A percentile compares a stretch with the other conserved stretches of the same genome.
phyloP scores from a whole-genome alignment of 2,113 vertebrate species.

The Myiozetetes cayanensis region DNA sequence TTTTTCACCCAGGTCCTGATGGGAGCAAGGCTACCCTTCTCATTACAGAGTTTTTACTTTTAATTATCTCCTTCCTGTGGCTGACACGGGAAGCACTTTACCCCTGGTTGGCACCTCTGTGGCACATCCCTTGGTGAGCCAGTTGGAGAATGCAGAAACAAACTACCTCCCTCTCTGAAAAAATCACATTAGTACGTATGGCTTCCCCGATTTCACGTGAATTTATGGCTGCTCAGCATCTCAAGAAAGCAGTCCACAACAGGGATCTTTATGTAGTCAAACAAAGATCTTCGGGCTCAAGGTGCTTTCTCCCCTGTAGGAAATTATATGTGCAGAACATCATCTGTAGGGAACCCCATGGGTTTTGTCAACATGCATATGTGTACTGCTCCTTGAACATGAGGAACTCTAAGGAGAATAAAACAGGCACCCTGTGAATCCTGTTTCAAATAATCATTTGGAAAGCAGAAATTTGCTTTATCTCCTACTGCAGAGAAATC shows the following conservation, averaged over 20 bases:
- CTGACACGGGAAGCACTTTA: background rate
- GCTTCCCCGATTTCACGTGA: background rate
- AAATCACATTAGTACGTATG: fast-evolving
- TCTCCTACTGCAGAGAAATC: background rate
- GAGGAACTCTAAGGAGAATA: background rate
- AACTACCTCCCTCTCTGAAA: background rate
- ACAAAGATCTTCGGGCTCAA: background rate
- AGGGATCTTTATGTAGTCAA: background rate
- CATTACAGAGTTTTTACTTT: background rate
- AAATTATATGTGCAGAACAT: background rate
- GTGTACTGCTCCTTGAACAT: background rate
- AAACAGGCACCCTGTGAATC: background rate
- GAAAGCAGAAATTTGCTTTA: background rate
- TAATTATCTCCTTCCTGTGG: background rate
- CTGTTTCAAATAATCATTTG: background rate
- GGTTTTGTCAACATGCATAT: background rate
- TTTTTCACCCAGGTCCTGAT: background rate
- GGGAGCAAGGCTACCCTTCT: background rate
- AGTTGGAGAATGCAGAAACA: background rate
- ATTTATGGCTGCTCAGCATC: background rate
- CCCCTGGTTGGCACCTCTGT: background rate
- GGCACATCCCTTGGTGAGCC: background rate
- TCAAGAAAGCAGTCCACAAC: background rate
- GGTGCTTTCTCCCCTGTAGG: background rate
- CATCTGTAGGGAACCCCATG: background rate